Evolutionary conservation across 2,888 invertebrate species (phyloP).

Genomic region (Tipula helvola): DNA sequence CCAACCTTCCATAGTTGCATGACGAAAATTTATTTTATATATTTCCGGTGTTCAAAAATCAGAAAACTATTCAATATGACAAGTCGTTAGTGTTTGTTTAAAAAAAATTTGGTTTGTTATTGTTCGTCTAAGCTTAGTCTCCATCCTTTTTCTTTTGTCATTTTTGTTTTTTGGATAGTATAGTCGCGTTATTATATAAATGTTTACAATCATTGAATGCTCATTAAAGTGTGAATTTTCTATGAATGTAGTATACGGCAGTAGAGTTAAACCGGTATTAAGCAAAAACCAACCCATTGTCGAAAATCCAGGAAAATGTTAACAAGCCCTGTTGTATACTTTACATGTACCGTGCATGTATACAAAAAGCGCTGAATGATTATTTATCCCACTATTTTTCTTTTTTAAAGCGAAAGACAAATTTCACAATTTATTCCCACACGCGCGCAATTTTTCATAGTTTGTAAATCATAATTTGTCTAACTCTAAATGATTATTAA

Average conservation of each 20-base stretch:
- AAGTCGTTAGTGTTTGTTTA: not conserved
- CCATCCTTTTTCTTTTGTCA: not conserved
- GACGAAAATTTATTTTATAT: not conserved
- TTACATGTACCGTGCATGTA: not conserved
- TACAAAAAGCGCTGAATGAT: not conserved
- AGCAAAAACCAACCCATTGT: not conserved
- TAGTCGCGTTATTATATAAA: not conserved
- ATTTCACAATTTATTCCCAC: not conserved
- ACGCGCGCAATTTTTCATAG: not conserved
- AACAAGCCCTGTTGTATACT: not conserved
- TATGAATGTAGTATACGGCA: not conserved
- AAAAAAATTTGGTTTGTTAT: not conserved
- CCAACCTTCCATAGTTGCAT: not conserved
- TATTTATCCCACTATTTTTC: not conserved
- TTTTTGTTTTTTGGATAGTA: not conserved
- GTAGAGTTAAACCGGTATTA: not conserved
- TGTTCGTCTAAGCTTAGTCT: not conserved
- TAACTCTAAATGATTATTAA: not conserved
- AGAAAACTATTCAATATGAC: not conserved
- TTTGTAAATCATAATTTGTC: not conserved
- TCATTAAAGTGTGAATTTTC: not conserved
- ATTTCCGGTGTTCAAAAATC: not conserved
- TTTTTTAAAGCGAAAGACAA: not conserved
- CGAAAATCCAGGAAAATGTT: not conserved
- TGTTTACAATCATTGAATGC: not conserved